Evolutionary conservation across 2,888 invertebrate species (phyloP), one percentile per base, ranked within the genome.

Genomic region (Trichogramma dendrolimi): DNA sequence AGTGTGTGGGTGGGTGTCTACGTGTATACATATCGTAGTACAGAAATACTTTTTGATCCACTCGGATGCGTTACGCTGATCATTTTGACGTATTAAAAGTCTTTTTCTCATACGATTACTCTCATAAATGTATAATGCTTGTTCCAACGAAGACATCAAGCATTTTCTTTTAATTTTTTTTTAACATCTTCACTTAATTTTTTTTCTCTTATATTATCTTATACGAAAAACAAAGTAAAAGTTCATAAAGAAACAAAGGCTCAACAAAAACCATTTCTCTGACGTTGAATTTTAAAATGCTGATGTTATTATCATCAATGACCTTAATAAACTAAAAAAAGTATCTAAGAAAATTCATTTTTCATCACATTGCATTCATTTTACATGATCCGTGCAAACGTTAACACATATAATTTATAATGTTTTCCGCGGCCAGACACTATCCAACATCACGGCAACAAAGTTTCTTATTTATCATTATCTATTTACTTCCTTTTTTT

Each of bases 361-460:
- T 65, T 58, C 66, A 67, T 67, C 67, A 68, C 65, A 65, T 66
- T 68, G 65, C 64, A 65, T 63, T 62, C 62, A 62, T 65, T 65
- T 67, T 58, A 65, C 68, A 56, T 64, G 62, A 59, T 67, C 60
- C 62, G 56, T 65, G 64, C 65, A 61, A 64, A 67, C 60, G 60
- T 61, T 65, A 67, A 65, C 55, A 64, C 63, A 65, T 52, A 54
- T 65, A 60, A 62, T 65, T 50, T 62, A 62, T 62, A 60, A 27
- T 27, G 27, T 27, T 65, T 65, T 69, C 65, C 67, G 66, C 68
- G 69, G 66, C 69, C 68, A 67, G 67, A 69, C 66, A 65, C 64
- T 67, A 68, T 63, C 68, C 68, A 71, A 70, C 69, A 62, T 67
- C 66, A 67, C 67, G 69, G 67, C 68, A 69, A 69, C 67, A 66